A percentile compares a stretch with the other conserved stretches of the same genome.
Evolutionary conservation across 2,888 invertebrate species (phyloP).

Genomic region (Apotomis betuletana): DNA sequence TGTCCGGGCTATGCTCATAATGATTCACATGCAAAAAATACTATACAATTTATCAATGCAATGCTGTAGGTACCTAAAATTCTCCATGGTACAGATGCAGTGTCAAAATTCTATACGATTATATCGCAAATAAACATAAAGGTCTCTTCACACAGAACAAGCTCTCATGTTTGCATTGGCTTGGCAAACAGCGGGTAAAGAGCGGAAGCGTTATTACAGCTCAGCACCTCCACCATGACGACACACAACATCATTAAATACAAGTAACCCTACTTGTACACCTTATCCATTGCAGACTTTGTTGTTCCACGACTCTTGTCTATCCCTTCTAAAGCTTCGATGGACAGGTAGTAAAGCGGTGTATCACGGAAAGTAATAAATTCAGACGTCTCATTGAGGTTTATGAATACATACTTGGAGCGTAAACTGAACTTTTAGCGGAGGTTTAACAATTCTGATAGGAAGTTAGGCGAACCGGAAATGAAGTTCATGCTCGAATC

Average conservation of each 20-base stretch:
- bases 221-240: slow-evolving; percentile 52
- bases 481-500: slow-evolving; percentile 47
- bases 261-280: slow-evolving; percentile 16
- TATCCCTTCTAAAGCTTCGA: slow-evolving; percentile 36
- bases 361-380: slow-evolving; percentile 10
- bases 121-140: slow-evolving; percentile 56
- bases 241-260: slow-evolving; percentile 38
- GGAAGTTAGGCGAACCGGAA: slow-evolving; percentile 58
- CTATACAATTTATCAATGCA: too few relatives aligned
- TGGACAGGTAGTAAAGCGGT: slow-evolving; percentile 30
- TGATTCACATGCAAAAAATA: too few relatives aligned
- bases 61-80: too few relatives aligned
- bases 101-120: slow-evolving; percentile 28
- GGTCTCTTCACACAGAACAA: slow-evolving; percentile 53
- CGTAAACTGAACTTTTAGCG: slow-evolving; percentile 58
- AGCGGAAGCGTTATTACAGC: slow-evolving; percentile 78
- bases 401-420: slow-evolving; percentile 52
- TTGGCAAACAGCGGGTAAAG: slow-evolving; percentile 74
- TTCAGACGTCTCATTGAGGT: slow-evolving; percentile 34
- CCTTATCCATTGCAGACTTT: slow-evolving; percentile 46
- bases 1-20: too few relatives aligned
- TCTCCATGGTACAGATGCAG: too few relatives aligned
- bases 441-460: slow-evolving; percentile 63
- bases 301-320: accelerated
- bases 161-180: slow-evolving; percentile 72